These are phyloP conservation scores for Melieria omissa DNA, from an alignment of 2,888 invertebrate genomes.

Conservation along the genomic window DNA sequence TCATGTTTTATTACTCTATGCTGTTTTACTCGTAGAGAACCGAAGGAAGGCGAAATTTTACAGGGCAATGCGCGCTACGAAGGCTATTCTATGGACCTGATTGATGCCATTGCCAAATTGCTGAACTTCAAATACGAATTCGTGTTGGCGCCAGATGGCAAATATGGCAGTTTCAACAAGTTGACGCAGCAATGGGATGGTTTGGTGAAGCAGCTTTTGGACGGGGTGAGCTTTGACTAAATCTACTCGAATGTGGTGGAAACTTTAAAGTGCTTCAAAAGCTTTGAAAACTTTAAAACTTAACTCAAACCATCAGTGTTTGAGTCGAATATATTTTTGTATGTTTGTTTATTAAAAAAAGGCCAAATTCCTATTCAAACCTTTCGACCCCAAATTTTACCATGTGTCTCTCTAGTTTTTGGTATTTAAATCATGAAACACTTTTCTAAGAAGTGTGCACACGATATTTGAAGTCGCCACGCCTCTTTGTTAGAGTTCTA, in stretches of 20 bases:
- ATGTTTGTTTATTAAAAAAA: too few relatives aligned
- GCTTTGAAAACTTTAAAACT: background rate
- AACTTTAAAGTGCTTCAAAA: background rate
- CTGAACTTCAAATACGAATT: conserved; percentile 78
- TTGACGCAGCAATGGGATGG: conserved; percentile 83
- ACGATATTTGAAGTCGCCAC: too few relatives aligned
- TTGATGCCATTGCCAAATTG: conserved; percentile 80
- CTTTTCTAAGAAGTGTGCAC: too few relatives aligned
- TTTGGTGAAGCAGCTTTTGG: conserved; percentile 78
- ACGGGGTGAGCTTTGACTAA: conserved; percentile 72
- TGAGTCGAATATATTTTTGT: too few relatives aligned
- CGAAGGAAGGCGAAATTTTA: conserved; percentile 71
- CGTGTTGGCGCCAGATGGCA: conserved; percentile 76
- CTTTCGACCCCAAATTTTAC: too few relatives aligned
- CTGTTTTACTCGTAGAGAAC: conserved; percentile 52
- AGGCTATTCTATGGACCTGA: conserved; percentile 92
- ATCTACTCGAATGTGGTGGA: background rate
- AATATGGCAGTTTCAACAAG: conserved; percentile 76
- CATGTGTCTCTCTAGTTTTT: too few relatives aligned
- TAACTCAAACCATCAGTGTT: background rate
- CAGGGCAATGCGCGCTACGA: conserved; percentile 83
- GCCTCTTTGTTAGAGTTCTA: too few relatives aligned
- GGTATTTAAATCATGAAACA: too few relatives aligned
- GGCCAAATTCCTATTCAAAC: too few relatives aligned
- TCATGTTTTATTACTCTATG: background rate